Base-by-base conservation (phyloP, 2,113 vertebrate species). In the Bettongia penicillata region DNA sequence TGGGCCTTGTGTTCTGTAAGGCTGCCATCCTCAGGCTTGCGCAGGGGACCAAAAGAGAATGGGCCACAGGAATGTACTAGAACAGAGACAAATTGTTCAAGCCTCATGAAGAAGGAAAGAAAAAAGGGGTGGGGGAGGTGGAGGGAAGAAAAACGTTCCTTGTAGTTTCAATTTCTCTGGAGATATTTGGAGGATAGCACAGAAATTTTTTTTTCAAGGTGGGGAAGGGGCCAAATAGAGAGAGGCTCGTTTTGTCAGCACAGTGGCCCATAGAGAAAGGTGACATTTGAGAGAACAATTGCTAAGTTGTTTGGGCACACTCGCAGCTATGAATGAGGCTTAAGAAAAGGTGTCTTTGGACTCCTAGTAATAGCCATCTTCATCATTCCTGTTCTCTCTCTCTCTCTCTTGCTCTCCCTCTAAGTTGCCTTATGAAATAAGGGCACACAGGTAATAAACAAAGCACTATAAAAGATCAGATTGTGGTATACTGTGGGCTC, bases 221-320 rank as follows among this genome's bases (percentile, higher is more conserved):
- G 22, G 23, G 37, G 22, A 11, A 2, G 0, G n/a, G 26, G 9
- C 7, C 48, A 92, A 91, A 53, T 93, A 93, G 55, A 57, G 48
- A 95, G 98, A 97, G 98, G 95, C 14, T 93, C 91, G 90, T 97
- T 98, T 97, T 96, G 98, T 95, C 97, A 53, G 97, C 97, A 95
- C 97, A 94, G 98, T 93, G 98, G 97, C 97, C 97, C 97, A 92
- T 97, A 94, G 92, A 97, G 98, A 98, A 98, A 98, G 98, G 98
- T 98, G 98, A 98, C 96, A 97, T 97, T 98, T 94, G 95, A 98
- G 98, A 99, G 98, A 98, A 99, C 98, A 99, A 98, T 98, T 97
- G 98, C 97, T 24, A 94, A 97, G 98, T 98, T 99, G 98, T 98
- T 98, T 97, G 92, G 57, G 95, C 90, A 52, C 95, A 50, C 97